Base-by-base conservation (phyloP, 2,113 vertebrate genomes). In the Macroglossus sobrinus region DNA sequence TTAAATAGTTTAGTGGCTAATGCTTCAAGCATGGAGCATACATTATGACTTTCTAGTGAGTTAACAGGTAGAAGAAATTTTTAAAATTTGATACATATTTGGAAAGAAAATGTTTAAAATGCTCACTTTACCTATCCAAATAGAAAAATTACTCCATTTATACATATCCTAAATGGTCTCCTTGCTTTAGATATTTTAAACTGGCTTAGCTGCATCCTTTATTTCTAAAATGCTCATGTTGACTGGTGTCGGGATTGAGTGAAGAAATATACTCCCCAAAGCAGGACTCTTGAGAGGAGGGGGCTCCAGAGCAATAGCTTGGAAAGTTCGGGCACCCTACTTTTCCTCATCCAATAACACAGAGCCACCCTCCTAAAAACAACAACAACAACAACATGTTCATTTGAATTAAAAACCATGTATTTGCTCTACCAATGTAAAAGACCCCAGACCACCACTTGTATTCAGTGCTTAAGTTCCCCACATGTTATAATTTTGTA, bases 61-160 rank as follows among this genome's bases (percentile, higher is more conserved):
- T 78, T 50, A 89, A 40, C 71, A 78, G n/a, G 24, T 64, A 61
- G 33, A 78, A 64, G 26, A 78, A 59, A 30, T 45, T 61, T 28
- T 38, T 45, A 18, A 24, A 63, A 40, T 14, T 71, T 79, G 72
- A 55, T 75, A 68, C 35, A 13, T 69, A 45, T 90, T 93, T 63
- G 30, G n/a, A 89, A 94, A 74, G 24, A 86, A 93, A 75, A 68
- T 53, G n/a, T n/a, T 84, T 88, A 22, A 72, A 91, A 35, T 61
- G 61, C 30, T 91, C 30, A 81, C 45, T 47, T 79, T 91, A 75
- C 21, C 12, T n/a, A 69, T 69, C 21, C 24, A 91, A 30, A 35
- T 63, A 59, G 50, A 69, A 85, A 84, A 66, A 57, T 76, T 47
- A 82, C 28, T 75, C 26, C 53, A 57, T 18, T 89, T 79, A 50